These are phyloP conservation scores for Parauchenoglanis ngamensis DNA, from an alignment of 2,797 vertebrate genomes.

Conservation along the genomic window DNA sequence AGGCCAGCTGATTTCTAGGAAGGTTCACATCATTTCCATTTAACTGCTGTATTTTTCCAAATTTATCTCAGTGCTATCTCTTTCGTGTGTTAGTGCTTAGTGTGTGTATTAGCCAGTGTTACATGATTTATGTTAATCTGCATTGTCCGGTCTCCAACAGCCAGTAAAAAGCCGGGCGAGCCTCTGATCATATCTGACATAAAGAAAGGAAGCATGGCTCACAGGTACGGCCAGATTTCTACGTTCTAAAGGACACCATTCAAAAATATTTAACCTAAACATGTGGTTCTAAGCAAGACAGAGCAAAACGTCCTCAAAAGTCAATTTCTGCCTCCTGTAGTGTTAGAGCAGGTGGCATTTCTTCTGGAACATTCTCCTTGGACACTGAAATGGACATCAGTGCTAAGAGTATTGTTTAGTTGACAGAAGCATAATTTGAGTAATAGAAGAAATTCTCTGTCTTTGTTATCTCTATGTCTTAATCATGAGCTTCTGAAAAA, in stretches of 20 bases:
- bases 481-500: neutral
- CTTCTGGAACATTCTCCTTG: neutral
- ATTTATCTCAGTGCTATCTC: neutral
- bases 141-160: conserved; percentile 66
- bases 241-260: neutral
- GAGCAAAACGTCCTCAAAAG: neutral
- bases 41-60: neutral
- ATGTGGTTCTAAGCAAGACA: neutral
- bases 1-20: neutral
- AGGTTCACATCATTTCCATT: conserved; percentile 16
- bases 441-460: no score
- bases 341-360: conserved; percentile 13
- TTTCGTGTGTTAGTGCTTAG: neutral
- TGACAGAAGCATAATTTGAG: neutral
- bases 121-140: neutral
- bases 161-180: conserved; percentile 91
- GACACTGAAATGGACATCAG: neutral
- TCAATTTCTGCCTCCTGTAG: neutral
- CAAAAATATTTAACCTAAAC: neutral
- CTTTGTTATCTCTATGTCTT: neutral
- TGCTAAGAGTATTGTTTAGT: neutral
- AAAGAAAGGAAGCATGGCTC: conserved; percentile 96
- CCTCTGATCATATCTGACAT: conserved; percentile 96
- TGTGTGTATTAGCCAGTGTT: neutral
- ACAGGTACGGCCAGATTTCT: conserved; percentile 74